Base-by-base conservation (phyloP, 2,888 invertebrate species). In the Diarsia rubi region DNA sequence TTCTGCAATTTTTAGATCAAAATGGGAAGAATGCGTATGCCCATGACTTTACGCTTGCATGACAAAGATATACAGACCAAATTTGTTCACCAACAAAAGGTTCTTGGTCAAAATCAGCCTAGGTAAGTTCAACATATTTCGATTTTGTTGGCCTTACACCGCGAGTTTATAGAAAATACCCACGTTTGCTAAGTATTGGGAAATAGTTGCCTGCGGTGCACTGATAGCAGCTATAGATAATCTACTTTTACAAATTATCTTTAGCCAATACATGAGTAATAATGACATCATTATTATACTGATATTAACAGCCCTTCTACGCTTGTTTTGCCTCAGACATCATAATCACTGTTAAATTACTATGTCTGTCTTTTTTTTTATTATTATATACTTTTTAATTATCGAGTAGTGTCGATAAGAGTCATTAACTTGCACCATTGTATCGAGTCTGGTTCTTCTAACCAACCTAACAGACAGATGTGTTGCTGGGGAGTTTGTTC, bases 211-310 rank as follows among this genome's bases (percentile, higher is more conserved):
- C 37, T 42, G 3, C 19, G 16, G 12, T 24, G 3, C 2, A 3
- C 21, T 14, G 14, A 73, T 47, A 59, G 3, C 47, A 42, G 9
- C 1, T 21, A 42, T 16, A 21, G 44, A 14, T 47, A 21, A 73
- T 47, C n/a, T 47, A 27, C 14, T 42, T 24, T 16, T 31, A 19
- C 8, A 3, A 57, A 19, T 64, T 64, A 75, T 65, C 37, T 75
- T 42, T 74, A 19, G 11, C n/a, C 8, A 60, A n/a, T 42, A 5
- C 14, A 37, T 45, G 52, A 75, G 57, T 57, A 57, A 57, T 45
- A 42, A 31, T 73, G 31, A 74, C 12, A 62, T 19, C 2, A 1
- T 19, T 68, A 44, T 42, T 24, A 16, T 21, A 31, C 19, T 27
- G 16, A 57, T 57, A 57, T 16, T 16, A 8, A 57, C 16, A 16